Base-by-base conservation (phyloP, 1,140 invertebrate genomes). In the Lycorma delicatula region DNA sequence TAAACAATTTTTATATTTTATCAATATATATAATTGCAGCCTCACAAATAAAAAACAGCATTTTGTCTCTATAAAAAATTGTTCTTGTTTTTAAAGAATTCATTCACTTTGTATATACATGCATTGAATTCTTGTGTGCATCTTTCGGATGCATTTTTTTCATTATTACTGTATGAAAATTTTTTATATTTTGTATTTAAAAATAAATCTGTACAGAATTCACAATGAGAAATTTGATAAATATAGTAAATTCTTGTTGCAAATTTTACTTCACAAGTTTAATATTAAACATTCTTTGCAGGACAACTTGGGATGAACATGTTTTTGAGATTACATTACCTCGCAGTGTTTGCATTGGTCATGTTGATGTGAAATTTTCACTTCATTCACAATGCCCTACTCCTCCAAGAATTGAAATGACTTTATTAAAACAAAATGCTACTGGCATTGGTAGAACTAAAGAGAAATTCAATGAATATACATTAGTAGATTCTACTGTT, bases 221-320 rank as follows among this genome's bases (percentile, higher is more conserved):
- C n/a, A n/a, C n/a, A n/a, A n/a, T n/a, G n/a, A n/a, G n/a, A n/a
- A n/a, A n/a, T n/a, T n/a, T n/a, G n/a, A n/a, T n/a, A n/a, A n/a
- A n/a, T n/a, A n/a, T 34, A 34, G 31, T 34, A 34, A 34, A 34
- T 9, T 9, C n/a, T 34, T 9, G 31, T 34, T 34, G 31, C n/a
- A n/a, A 34, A 9, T 34, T 9, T 34, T 9, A 9, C 31, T 9
- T 34, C 31, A n/a, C 9, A 9, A 34, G 31, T 34, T 51, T 26
- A 13, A 51, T 20, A 9, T 34, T 9, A n/a, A 34, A 34, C 31
- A 9, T 44, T 57, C 58, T 64, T 66, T 72, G 22, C 62, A 84
- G 81, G 49, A 78, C 83, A 9, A 91, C 89, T 1, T 93, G 89
- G 87, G 89, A 93, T 66, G 92, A 94, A 66, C 91, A 96, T 66